Evolutionary conservation across 2,113 vertebrate genomes (phyloP).

Genomic region (Petromus typicus): DNA sequence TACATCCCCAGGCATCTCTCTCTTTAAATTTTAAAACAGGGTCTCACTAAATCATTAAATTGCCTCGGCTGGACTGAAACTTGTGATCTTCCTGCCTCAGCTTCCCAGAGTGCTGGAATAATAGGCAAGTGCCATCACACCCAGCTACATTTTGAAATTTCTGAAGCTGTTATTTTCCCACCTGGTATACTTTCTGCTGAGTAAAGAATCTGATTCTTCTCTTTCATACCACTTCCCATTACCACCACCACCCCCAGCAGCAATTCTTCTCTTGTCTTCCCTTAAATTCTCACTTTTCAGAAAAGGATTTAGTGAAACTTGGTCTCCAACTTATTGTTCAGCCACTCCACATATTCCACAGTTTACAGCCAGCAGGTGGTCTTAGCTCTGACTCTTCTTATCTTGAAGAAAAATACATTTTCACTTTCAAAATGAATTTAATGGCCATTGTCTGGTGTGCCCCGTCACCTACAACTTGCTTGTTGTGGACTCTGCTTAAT

Average conservation of each 20-base stretch:
- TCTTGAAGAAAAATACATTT: neutral
- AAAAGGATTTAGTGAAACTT: neutral
- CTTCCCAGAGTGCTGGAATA: neutral
- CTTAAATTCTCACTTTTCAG: conserved; percentile 24
- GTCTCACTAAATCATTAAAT: neutral
- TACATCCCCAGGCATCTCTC: neutral
- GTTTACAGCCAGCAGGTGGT: neutral
- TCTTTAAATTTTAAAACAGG: neutral
- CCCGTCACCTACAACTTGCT: neutral
- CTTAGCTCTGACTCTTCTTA: neutral
- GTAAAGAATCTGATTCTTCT: neutral
- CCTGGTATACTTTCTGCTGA: neutral
- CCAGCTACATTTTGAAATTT: conserved; percentile 23
- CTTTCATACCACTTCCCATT: neutral
- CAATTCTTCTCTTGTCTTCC: neutral
- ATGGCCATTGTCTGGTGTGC: neutral
- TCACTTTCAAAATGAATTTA: neutral
- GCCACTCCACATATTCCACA: neutral
- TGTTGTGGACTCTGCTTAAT: neutral
- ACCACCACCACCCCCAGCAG: neutral
- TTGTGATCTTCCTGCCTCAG: neutral
- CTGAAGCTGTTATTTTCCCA: neutral
- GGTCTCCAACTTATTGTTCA: neutral
- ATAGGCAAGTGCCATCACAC: neutral
- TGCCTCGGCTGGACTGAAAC: neutral